These are phyloP conservation scores for Platichthys flesus DNA, from an alignment of 2,113 vertebrate genomes.

Conservation along the genomic window DNA sequence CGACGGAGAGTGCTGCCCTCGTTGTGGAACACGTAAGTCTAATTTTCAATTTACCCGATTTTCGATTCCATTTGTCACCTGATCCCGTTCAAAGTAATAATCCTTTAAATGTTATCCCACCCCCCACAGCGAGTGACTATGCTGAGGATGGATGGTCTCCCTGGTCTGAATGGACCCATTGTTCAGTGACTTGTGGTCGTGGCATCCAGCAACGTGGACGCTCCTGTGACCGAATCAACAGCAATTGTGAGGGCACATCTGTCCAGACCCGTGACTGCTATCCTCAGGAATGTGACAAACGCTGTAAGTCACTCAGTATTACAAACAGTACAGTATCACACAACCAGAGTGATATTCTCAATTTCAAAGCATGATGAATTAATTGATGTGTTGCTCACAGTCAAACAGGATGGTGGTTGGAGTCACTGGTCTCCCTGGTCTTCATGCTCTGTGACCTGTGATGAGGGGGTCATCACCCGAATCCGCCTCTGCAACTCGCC, in stretches of 20 bases:
- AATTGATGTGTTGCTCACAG: slow-evolving; percentile 73
- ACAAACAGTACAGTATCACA: background rate
- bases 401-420: slow-evolving; percentile 98
- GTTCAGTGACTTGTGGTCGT: slow-evolving; percentile 93
- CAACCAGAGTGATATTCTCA: slow-evolving; percentile 18
- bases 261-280: slow-evolving; percentile 98
- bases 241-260: slow-evolving; percentile 94
- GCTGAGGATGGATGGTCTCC: slow-evolving; percentile 95
- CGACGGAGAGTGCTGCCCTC: slow-evolving; percentile 97
- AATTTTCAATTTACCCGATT: background rate
- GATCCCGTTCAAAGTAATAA: slow-evolving; percentile 4
- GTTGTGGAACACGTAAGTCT: slow-evolving; percentile 91
- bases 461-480: slow-evolving; percentile 92
- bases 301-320: slow-evolving; percentile 87
- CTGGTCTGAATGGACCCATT: slow-evolving; percentile 98
- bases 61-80: background rate
- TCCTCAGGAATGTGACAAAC: slow-evolving; percentile 95
- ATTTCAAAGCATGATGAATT: slow-evolving; percentile 10
- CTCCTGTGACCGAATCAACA: slow-evolving; percentile 98
- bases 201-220: slow-evolving; percentile 97
- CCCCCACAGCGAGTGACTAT: slow-evolving; percentile 83
- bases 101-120: background rate
- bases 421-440: slow-evolving; percentile 99
- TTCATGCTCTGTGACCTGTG: slow-evolving; percentile 96
- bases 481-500: slow-evolving; percentile 99